Evolutionary conservation across 2,113 vertebrate species (phyloP), one percentile per base, ranked within the genome.

Genomic region (Malaclemys terrapin): DNA sequence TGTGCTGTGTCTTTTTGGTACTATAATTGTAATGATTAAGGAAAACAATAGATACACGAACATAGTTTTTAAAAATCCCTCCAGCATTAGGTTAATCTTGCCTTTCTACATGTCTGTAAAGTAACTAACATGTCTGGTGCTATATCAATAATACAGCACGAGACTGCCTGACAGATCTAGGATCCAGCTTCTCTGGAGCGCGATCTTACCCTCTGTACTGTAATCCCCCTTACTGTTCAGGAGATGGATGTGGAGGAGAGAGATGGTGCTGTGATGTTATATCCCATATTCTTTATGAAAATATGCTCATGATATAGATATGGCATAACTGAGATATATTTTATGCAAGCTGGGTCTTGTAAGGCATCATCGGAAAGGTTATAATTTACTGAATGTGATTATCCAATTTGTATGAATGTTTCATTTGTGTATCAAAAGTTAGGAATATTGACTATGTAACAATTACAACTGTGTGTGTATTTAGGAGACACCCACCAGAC

Each of bases 51-150:
- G 17, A 5, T 17, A 84, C 49, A 80, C 84, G 85, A 79, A 1
- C n/a, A 93, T 12, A 22, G 2, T 19, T 93, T 96, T 89, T 88
- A 87, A 96, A 96, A 96, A 95, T 85, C 94, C 53, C 88, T 81
- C 80, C 95, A 92, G 83, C 53, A 54, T 90, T 87, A 93, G 95
- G 54, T 89, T 87, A 1, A 0, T 50, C 35, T 84, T 90, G 80
- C 62, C 81, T 92, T 93, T 92, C 90, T 89, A 87, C 84, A 75
- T 42, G 45, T 45, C 96, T 95, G 75, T 93, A 94, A 80, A 59
- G 31, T 80, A 59, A 54, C 24, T 24, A 45, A 47, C 24, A 13
- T 27, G 22, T 76, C 13, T 47, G 42, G 75, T 16, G 42, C 4
- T 76, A 27, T 47, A 27, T 12, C 22, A 76, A 27, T 16, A 25